phyloP scores from a whole-genome alignment of 2,888 invertebrate species.

The Xylota sylvarum region DNA sequence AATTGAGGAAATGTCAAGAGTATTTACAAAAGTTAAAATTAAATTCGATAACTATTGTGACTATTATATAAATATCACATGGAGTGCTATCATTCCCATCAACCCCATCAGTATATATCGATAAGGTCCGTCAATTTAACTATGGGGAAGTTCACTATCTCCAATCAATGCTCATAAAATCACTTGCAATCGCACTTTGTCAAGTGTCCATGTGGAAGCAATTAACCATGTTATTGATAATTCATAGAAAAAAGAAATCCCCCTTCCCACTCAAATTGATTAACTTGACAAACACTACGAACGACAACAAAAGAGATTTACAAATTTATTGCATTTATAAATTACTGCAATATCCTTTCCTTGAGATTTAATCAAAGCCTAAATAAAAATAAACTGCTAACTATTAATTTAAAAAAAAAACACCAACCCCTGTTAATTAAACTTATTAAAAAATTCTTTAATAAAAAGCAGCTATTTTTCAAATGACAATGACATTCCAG shows the following conservation, averaged over 20 bases:
- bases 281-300: slow-evolving; percentile 6
- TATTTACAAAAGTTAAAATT: slow-evolving; percentile 3
- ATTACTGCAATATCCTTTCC: slow-evolving; percentile 24
- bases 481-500: slow-evolving; percentile 56
- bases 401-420: not conserved
- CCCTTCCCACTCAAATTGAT: slow-evolving; percentile 25
- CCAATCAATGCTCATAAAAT: slow-evolving; percentile 15
- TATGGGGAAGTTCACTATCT: not conserved
- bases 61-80: not conserved
- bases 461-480: not conserved
- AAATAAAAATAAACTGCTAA: slow-evolving; percentile 9
- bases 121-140: slow-evolving; percentile 9
- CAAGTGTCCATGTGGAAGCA: slow-evolving; percentile 11
- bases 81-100: not conserved
- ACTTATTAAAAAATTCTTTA: slow-evolving; percentile 40
- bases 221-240: slow-evolving; percentile 15
- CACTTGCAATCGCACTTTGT: slow-evolving; percentile 34
- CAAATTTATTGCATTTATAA: slow-evolving; percentile 39
- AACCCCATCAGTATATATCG: not conserved
- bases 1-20: not conserved
- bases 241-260: slow-evolving; percentile 5
- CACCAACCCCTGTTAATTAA: slow-evolving; percentile 33
- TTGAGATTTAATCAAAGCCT: not conserved
- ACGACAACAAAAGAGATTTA: slow-evolving; percentile 8
- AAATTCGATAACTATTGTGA: not conserved